Conservation (phyloP, 2,888 invertebrate species). For the Syritta pipiens region DNA sequence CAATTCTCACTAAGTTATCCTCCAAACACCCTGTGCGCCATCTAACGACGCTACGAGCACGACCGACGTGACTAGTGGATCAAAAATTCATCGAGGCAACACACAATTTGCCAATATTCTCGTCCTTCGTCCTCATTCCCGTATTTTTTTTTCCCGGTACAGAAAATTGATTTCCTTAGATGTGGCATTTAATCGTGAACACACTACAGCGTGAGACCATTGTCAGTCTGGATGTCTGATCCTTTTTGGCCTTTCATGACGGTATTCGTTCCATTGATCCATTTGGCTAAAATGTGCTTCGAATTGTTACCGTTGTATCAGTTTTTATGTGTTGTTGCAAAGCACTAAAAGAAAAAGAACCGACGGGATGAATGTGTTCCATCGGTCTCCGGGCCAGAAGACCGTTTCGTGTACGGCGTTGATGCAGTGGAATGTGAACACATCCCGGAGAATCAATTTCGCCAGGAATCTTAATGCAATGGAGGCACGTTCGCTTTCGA, state of each 20-base stretch:
- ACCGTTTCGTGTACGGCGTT: no score
- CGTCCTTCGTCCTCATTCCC: constrained; percentile 39
- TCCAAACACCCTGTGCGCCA: no score
- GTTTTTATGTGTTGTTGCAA: constrained; percentile 18
- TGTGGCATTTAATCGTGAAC: constrained; percentile 41
- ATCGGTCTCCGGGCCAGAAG: no score
- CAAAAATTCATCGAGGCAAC: constrained; percentile 56
- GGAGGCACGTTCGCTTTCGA: constrained; percentile 28
- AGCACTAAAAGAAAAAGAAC: background rate
- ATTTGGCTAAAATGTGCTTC: constrained; percentile 8
- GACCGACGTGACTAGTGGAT: no score
- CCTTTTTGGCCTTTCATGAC: background rate
- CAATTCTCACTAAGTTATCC: no score
- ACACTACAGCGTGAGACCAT: constrained; percentile 5
- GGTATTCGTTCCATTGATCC: background rate
- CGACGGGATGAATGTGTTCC: background rate
- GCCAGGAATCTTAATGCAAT: constrained; percentile 44
- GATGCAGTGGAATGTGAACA: constrained; percentile 53
- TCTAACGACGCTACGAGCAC: no score
- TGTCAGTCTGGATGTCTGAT: constrained; percentile 4
- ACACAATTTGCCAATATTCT: no score
- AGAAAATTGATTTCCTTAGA: constrained; percentile 62
- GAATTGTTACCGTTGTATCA: constrained; percentile 10
- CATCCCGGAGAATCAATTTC: constrained; percentile 37
- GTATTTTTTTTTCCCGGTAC: no score